Evolutionary conservation across 2,888 invertebrate genomes (phyloP).

Genomic region (Synergus japonicus): DNA sequence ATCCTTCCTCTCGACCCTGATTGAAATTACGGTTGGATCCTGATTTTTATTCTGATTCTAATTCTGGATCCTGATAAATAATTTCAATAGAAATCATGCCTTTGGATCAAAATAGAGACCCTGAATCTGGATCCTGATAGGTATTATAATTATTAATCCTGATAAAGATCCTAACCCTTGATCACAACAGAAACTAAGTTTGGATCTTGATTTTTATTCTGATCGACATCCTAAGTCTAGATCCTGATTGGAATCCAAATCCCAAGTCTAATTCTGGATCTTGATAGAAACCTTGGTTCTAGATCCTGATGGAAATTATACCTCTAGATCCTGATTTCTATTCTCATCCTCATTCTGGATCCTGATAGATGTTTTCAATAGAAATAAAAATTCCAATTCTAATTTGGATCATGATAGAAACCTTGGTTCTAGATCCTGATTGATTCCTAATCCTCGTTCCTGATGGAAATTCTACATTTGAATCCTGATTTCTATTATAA

Average conservation of each 20-base stretch:
- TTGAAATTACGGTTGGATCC: too few species aligned
- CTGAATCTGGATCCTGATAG: too few species aligned
- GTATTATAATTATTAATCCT: not conserved
- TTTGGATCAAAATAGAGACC: too few species aligned
- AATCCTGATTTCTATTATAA: not conserved
- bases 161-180: not conserved
- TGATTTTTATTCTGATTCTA: not conserved
- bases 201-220: not conserved
- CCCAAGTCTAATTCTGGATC: too few species aligned
- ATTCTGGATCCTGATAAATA: not conserved
- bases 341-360: not conserved
- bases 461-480: too few species aligned
- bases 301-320: not conserved
- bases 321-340: not conserved
- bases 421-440: not conserved
- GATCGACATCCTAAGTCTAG: not conserved
- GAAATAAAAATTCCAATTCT: too few species aligned
- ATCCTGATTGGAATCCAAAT: not conserved
- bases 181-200: not conserved
- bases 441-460: not conserved
- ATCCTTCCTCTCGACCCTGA: not conserved
- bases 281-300: not conserved
- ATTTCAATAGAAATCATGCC: too few species aligned
- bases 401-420: not conserved
- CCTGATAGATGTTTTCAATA: not conserved